Percentiles rank a stretch among this genome's conserved stretches.
Conservation (phyloP, 2,797 vertebrate genomes). For the Lepilemur septentrionalis region DNA sequence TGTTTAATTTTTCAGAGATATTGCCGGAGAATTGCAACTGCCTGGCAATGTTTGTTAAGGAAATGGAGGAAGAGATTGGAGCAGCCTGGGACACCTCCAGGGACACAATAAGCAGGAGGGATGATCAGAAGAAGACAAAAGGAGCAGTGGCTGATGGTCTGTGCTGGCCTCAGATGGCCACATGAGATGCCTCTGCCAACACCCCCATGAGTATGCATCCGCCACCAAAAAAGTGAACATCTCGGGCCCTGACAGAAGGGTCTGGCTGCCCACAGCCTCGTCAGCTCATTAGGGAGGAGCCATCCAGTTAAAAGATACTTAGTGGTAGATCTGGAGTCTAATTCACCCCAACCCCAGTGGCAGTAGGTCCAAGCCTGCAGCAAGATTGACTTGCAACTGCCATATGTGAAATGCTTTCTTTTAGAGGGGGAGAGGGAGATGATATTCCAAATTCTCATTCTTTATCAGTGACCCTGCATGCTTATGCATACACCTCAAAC, state of each 20-base stretch:
- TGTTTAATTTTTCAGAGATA: conserved; percentile 57
- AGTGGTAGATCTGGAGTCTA: not conserved
- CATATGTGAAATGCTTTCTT: not conserved
- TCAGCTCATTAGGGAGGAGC: not conserved
- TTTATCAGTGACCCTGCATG: not conserved
- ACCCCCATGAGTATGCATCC: accelerated
- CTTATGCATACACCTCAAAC: not conserved
- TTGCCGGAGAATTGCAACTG: not conserved
- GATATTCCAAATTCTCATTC: not conserved
- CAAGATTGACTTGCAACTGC: not conserved
- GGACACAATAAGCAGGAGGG: not conserved
- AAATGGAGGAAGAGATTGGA: not conserved
- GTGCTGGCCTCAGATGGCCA: not conserved
- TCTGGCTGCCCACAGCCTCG: not conserved
- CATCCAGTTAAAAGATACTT: not conserved
- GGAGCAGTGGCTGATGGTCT: too few species aligned
- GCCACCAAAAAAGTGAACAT: not conserved
- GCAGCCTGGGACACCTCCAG: not conserved
- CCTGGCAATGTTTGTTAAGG: conserved; percentile 25
- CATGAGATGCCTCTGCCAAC: not conserved
- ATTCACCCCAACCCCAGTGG: not conserved
- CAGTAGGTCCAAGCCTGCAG: not conserved
- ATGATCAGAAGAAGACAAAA: not conserved
- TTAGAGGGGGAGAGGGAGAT: not conserved
- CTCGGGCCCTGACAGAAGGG: not conserved